A percentile compares a stretch with the other conserved stretches of the same genome.
phyloP scores from a whole-genome alignment of 2,797 vertebrate genomes.

The Myripristis murdjan region DNA sequence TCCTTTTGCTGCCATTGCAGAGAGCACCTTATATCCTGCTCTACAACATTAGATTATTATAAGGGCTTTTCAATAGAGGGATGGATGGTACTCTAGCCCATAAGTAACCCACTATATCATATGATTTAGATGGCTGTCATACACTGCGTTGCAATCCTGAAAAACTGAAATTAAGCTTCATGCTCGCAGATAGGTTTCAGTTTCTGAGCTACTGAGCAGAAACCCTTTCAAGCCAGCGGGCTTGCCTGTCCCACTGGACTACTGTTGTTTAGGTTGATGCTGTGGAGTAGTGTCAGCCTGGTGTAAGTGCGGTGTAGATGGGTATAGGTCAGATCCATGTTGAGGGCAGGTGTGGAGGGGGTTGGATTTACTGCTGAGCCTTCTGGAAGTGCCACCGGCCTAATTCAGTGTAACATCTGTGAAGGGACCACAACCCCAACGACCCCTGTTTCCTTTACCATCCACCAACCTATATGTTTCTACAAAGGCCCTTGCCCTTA shows the following conservation, averaged over 20 bases:
- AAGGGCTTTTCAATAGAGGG: slow-evolving; percentile 9
- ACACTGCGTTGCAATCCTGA: slow-evolving; percentile 1
- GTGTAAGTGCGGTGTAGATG: not conserved
- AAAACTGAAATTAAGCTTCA: slow-evolving; percentile 23
- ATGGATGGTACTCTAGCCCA: slow-evolving; percentile 6
- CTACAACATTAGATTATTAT: slow-evolving; percentile 21
- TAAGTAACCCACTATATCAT: slow-evolving; percentile 14
- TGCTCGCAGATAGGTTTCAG: slow-evolving; percentile 7
- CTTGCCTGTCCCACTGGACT: slow-evolving; percentile 26
- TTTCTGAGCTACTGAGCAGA: slow-evolving; percentile 32
- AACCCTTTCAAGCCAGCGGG: slow-evolving; percentile 20
- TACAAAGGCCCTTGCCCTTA: not conserved
- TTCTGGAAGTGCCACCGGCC: slow-evolving; percentile 7
- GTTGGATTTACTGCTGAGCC: not conserved
- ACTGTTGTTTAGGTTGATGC: slow-evolving; percentile 25
- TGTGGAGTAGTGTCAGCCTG: slow-evolving; percentile 19
- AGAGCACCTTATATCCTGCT: not conserved
- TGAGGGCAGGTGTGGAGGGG: not conserved
- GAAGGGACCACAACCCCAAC: slow-evolving; percentile 10
- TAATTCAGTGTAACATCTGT: slow-evolving; percentile 23
- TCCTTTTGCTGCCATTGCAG: not conserved
- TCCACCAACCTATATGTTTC: not conserved
- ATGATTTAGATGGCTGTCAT: slow-evolving; percentile 1
- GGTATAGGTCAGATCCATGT: slow-evolving; percentile 6
- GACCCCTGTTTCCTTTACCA: slow-evolving; percentile 1